A percentile compares a stretch with the other conserved stretches of the same genome.
Evolutionary conservation across 1,140 invertebrate species (phyloP).

Genomic region (Carposina sasakii): DNA sequence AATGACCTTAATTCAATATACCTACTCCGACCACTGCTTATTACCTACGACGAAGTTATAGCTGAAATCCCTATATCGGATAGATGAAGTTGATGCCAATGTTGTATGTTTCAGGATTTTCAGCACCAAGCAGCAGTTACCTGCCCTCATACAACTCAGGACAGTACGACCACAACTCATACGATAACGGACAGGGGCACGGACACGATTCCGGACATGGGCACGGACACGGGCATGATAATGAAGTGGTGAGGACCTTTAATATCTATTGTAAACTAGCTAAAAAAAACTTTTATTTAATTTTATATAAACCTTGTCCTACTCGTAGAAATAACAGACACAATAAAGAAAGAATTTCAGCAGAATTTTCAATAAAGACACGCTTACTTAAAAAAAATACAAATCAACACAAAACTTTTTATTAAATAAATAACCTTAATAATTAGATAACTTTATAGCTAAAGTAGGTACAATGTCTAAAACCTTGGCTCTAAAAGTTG

Average conservation of each 20-base stretch:
- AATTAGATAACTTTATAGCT: not conserved
- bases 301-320: too few relatives aligned
- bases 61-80: not conserved
- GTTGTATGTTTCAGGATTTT: conserved; percentile 11
- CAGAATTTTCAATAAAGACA: too few relatives aligned
- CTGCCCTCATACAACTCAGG: conserved; percentile 29
- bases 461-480: not conserved
- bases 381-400: too few relatives aligned
- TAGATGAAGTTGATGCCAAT: not conserved
- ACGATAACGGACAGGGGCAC: conserved; percentile 21
- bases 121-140: conserved; percentile 32
- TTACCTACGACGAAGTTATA: not conserved
- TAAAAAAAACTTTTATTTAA: not conserved
- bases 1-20: not conserved
- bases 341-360: too few relatives aligned
- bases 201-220: conserved; percentile 18
- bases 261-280: not conserved
- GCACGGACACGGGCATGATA: conserved; percentile 34
- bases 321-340: too few relatives aligned
- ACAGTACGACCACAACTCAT: conserved; percentile 15
- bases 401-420: too few relatives aligned
- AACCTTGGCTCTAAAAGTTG: not conserved
- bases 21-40: not conserved
- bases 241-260: conserved; percentile 43
- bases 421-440: conserved; percentile 6